phyloP scores from a whole-genome alignment of 2,113 vertebrate species.

The Rhinolophus ferrumequinum region DNA sequence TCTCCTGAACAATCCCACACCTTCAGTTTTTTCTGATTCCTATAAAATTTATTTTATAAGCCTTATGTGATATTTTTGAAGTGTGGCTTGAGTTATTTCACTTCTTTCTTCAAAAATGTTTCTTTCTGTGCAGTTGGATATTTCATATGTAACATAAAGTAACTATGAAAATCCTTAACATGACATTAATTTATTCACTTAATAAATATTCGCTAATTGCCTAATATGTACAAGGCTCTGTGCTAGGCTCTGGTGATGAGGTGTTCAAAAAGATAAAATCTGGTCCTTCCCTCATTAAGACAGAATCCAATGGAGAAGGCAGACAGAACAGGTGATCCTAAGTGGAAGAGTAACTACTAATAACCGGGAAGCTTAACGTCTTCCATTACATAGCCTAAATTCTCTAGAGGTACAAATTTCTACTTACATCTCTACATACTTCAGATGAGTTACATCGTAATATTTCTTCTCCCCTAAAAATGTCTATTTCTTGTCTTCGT shows the following conservation, averaged over 20 bases:
- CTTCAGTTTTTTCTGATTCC: not conserved
- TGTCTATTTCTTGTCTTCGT: not conserved
- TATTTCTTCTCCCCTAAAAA: not conserved
- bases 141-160: not conserved
- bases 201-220: not conserved
- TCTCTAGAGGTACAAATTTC: not conserved
- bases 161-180: not conserved
- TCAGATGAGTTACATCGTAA: not conserved
- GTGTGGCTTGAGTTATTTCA: not conserved
- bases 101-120: not conserved
- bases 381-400: not conserved
- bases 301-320: not conserved
- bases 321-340: not conserved
- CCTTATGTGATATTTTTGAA: not conserved
- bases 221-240: not conserved
- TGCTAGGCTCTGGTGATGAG: not conserved
- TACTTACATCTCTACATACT: not conserved
- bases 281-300: not conserved
- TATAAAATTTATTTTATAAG: not conserved
- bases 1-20: not conserved
- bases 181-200: not conserved
- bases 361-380: not conserved
- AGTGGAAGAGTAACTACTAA: not conserved
- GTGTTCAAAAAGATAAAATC: not conserved
- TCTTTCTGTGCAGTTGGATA: not conserved